These are phyloP conservation scores for Catajapyx aquilonaris DNA, from an alignment of 1,140 invertebrate species.

Conservation along the genomic window DNA sequence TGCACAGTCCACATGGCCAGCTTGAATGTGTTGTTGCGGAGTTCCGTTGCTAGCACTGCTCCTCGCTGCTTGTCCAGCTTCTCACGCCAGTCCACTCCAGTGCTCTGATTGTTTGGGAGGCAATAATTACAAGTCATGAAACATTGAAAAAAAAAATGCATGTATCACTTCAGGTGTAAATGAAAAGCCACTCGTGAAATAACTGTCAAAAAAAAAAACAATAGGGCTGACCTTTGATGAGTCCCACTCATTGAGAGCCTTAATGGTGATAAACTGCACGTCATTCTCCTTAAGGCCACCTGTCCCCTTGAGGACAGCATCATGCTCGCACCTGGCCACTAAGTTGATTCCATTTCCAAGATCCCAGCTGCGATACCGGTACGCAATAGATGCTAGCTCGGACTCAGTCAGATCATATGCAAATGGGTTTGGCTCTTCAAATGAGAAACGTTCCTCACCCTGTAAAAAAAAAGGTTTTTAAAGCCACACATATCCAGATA, in stretches of 20 bases:
- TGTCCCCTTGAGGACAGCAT: conserved; percentile 77
- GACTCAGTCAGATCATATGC: conserved; percentile 68
- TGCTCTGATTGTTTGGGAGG: conserved; percentile 3
- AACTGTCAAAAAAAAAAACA: too few relatives aligned
- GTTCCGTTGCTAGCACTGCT: conserved; percentile 94
- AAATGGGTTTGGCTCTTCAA: conserved; percentile 85
- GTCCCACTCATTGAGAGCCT: conserved; percentile 59
- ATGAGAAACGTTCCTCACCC: conserved; percentile 68
- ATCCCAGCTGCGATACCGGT: conserved; percentile 93
- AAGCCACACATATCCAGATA: too few relatives aligned
- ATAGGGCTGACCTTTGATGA: too few relatives aligned
- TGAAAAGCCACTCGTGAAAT: too few relatives aligned
- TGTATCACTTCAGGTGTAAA: too few relatives aligned
- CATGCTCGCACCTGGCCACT: conserved; percentile 87
- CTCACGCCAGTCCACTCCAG: conserved; percentile 90
- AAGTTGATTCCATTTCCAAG: conserved; percentile 82
- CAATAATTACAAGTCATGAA: too few relatives aligned
- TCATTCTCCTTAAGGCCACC: too few relatives aligned
- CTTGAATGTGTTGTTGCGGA: conserved; percentile 97
- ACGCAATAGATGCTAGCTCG: conserved; percentile 85
- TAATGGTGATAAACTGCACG: conserved; percentile 83
- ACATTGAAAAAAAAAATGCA: too few relatives aligned
- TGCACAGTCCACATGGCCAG: conserved; percentile 98
- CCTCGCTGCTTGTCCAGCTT: conserved; percentile 93
- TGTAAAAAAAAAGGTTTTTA: too few relatives aligned